These are phyloP conservation scores for Apamea sordens DNA, from an alignment of 2,888 invertebrate genomes.

Conservation along the genomic window DNA sequence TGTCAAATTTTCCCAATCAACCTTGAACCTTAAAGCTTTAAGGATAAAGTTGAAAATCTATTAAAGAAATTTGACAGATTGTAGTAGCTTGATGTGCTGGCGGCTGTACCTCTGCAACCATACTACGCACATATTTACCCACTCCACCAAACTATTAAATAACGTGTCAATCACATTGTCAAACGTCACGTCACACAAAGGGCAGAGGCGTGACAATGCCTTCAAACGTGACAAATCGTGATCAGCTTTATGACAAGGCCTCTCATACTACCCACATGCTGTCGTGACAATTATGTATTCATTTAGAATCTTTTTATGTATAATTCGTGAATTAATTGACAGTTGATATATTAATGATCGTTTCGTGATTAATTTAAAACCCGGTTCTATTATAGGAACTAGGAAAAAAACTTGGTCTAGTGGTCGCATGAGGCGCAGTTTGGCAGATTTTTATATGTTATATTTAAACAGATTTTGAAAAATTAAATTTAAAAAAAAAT, in stretches of 20 bases:
- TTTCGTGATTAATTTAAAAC: constrained; percentile 22
- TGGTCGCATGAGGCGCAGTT: background rate
- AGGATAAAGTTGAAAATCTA: too few relatives aligned
- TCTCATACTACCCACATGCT: constrained; percentile 56
- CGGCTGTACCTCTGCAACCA: background rate
- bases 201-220: constrained; percentile 64
- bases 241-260: constrained; percentile 59
- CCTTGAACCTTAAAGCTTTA: too few relatives aligned
- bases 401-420: too few relatives aligned
- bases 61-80: too few relatives aligned
- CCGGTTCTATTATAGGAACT: background rate
- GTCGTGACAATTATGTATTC: constrained; percentile 56
- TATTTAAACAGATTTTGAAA: too few relatives aligned
- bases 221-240: constrained; percentile 66
- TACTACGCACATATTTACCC: constrained; percentile 10
- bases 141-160: constrained; percentile 43
- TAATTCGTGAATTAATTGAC: constrained; percentile 48
- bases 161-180: constrained; percentile 64
- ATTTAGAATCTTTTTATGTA: constrained; percentile 46
- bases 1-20: too few relatives aligned
- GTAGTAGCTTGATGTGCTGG: too few relatives aligned
- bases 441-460: too few relatives aligned
- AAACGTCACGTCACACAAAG: constrained; percentile 48
- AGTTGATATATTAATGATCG: constrained; percentile 5
- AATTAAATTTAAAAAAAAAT: too few relatives aligned